phyloP scores from a whole-genome alignment of 2,797 vertebrate species.

The Tangara arthus region DNA sequence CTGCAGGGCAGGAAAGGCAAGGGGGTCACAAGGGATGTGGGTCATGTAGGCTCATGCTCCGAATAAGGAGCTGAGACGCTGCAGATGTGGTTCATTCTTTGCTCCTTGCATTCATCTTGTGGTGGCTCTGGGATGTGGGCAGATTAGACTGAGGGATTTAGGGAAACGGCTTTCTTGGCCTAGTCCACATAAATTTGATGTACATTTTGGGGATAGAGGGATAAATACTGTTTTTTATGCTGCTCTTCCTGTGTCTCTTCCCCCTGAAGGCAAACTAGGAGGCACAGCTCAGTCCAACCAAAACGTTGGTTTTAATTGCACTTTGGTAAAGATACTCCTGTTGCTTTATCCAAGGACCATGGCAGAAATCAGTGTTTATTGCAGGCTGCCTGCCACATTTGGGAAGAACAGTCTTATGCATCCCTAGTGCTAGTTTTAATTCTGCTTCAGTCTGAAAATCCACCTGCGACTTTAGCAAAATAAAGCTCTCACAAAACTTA shows the following conservation, averaged over 20 bases:
- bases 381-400: neutral
- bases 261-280: neutral
- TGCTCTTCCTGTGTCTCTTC: neutral
- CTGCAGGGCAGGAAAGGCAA: neutral
- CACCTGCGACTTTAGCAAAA: neutral
- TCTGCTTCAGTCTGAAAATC: neutral
- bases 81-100: neutral
- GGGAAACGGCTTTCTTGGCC: neutral
- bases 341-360: neutral
- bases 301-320: neutral
- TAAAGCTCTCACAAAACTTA: neutral
- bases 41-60: neutral
- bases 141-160: neutral
- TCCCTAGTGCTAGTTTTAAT: neutral
- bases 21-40: neutral
- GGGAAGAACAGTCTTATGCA: neutral
- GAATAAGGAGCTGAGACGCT: neutral
- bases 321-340: neutral
- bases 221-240: neutral
- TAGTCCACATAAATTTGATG: accelerated
- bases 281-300: neutral
- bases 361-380: neutral
- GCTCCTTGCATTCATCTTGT: neutral
- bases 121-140: neutral
- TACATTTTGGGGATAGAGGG: neutral